Conservation (phyloP, 2,113 vertebrate genomes). For the Pipa parva region DNA sequence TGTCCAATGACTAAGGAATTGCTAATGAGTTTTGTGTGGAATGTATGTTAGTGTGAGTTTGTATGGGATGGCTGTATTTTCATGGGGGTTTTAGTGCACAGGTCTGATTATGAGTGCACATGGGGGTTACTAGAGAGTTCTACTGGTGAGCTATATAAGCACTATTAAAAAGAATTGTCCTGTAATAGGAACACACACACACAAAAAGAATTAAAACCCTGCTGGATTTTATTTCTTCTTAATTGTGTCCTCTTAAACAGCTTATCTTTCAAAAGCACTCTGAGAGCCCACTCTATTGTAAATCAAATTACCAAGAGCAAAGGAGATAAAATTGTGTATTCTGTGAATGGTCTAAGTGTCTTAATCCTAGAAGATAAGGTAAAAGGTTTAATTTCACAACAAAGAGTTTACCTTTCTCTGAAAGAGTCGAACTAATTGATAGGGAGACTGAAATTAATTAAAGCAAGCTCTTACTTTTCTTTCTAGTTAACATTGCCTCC, state of each 20-base stretch:
- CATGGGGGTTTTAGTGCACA: constrained; percentile 44
- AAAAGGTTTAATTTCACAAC: constrained; percentile 47
- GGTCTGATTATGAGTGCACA: too few relatives aligned
- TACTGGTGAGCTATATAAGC: too few relatives aligned
- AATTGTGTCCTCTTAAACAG: constrained; percentile 4
- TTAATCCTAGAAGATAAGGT: constrained; percentile 49
- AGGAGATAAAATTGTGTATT: constrained; percentile 46
- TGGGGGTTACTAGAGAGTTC: too few relatives aligned
- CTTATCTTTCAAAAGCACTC: constrained; percentile 42
- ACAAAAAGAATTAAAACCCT: neutral
- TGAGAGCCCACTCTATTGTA: constrained; percentile 21
- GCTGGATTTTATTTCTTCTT: neutral
- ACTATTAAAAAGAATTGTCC: too few relatives aligned
- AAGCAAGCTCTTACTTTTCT: constrained; percentile 28
- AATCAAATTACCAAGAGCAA: constrained; percentile 53
- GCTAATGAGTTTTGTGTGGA: too few relatives aligned
- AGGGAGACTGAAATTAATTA: constrained; percentile 50
- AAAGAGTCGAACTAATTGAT: constrained; percentile 41
- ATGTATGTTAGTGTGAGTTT: constrained; percentile 48
- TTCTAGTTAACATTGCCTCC: neutral
- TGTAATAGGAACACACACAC: constrained; percentile 4
- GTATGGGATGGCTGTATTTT: constrained; percentile 46
- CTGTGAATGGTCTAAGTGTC: constrained; percentile 53
- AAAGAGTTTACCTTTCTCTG: constrained; percentile 45
- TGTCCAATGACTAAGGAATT: too few relatives aligned